These are phyloP conservation scores for Monochamus alternatus DNA, from an alignment of 2,888 invertebrate species.

Conservation along the genomic window DNA sequence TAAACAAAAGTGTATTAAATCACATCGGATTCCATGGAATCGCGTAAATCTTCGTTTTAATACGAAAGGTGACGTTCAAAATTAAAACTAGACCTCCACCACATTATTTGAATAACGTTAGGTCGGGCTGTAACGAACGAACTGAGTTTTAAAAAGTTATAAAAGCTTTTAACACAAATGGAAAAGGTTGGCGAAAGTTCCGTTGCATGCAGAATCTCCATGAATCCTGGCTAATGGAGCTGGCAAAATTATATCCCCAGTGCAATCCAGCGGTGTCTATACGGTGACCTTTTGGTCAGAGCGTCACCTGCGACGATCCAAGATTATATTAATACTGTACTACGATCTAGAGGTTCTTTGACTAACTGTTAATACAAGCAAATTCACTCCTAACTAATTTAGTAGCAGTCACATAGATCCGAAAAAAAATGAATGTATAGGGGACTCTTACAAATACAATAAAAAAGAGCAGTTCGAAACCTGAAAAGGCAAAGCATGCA, in stretches of 20 bases:
- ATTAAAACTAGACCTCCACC: conserved; percentile 47
- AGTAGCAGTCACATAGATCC: too few species aligned
- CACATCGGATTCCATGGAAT: conserved; percentile 3
- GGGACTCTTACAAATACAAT: too few species aligned
- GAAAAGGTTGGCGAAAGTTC: conserved; percentile 55
- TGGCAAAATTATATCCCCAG: background rate
- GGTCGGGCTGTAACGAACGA: conserved; percentile 51
- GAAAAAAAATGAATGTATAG: too few species aligned
- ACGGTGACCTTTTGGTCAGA: background rate
- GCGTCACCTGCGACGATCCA: too few species aligned
- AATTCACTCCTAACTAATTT: too few species aligned
- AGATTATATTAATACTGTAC: background rate
- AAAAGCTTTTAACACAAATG: conserved; percentile 58
- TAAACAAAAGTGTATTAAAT: conserved; percentile 54
- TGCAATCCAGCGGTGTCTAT: background rate
- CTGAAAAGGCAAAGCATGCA: too few species aligned
- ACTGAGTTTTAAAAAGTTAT: conserved; percentile 53
- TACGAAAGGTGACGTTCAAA: conserved; percentile 39
- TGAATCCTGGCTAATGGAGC: background rate
- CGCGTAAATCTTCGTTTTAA: conserved; percentile 12
- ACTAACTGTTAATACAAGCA: too few species aligned
- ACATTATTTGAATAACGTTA: conserved; percentile 53
- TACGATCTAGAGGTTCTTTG: too few species aligned
- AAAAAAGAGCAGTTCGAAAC: too few species aligned
- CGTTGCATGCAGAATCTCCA: conserved; percentile 52